These are phyloP conservation scores for Caenorhabditis remanei DNA, from an alignment of 1,140 invertebrate genomes.

Conservation along the genomic window DNA sequence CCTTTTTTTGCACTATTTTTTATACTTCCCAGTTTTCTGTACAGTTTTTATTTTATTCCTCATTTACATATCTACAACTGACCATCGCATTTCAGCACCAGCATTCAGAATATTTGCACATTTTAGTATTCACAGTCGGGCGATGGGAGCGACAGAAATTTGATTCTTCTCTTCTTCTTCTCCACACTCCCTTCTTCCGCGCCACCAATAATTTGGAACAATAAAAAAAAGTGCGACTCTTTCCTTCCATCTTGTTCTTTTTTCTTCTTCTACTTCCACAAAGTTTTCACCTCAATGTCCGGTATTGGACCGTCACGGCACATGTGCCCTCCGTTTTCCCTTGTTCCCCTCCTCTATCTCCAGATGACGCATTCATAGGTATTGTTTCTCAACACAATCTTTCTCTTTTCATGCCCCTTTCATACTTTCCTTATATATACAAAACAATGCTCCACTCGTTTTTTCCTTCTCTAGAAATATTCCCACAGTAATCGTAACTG, in stretches of 20 bases:
- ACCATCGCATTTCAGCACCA: no score
- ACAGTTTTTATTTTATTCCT: no score
- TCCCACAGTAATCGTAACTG: neutral
- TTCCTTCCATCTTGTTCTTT: neutral
- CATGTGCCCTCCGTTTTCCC: neutral
- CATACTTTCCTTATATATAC: neutral
- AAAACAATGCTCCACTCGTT: neutral
- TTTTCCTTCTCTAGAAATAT: neutral
- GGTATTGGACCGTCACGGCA: neutral
- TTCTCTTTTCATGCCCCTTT: neutral
- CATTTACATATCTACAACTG: no score
- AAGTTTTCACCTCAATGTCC: neutral
- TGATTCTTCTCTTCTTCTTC: neutral
- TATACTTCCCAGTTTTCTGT: no score
- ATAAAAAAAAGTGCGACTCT: neutral
- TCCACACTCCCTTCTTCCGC: neutral
- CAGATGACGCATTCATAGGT: slow-evolving; percentile 1
- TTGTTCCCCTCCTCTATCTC: neutral
- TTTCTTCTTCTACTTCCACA: neutral
- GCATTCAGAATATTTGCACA: neutral
- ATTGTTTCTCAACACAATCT: neutral
- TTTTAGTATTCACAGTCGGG: neutral
- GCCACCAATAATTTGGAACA: slow-evolving; percentile 42
- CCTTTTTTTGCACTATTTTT: no score
- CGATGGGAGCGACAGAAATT: neutral